Evolutionary conservation across 1,140 invertebrate species (phyloP), one percentile per base, ranked within the genome.

Genomic region (Cherax destructor): DNA sequence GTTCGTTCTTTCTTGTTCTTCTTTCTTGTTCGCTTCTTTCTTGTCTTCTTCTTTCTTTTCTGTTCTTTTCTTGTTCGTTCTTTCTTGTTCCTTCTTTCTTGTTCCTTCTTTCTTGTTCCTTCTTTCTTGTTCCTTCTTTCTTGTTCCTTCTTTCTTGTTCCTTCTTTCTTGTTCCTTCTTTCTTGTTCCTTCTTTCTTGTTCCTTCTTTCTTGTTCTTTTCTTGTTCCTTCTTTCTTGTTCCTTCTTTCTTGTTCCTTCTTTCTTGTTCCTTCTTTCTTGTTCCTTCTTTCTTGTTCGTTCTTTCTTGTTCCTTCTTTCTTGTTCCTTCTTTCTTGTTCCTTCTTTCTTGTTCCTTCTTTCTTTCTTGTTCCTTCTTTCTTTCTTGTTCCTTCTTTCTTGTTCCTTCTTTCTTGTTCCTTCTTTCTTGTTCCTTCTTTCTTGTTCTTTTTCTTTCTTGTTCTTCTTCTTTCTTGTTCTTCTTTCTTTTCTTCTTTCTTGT

Each of bases 371-470:
- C 65, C 65, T 21, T 21, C 65, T 69, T 69, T 21, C 11, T 21
- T 11, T 69, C 65, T 21, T 69, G 11, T 69, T 69, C 65, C 11
- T 69, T 21, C 65, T 69, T 21, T 69, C 21, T 69, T 21, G 21
- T 21, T 13, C 72, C 7, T 77, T 30, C 5, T 30, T 24, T 9
- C 47, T 77, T 69, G 65, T 21, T 76, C 72, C 41, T 30, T 76
- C 72, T 76, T 30, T 76, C 72, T 76, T 30, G n/a, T 30, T 76
- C 72, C 41, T 30, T 76, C 72, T 76, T 30, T 76, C 72, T 76
- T 30, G 24, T 41, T 9, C 74, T 9, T 11, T 77, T 41, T 77
- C 74, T 77, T 41, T 77, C 74, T 77, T 41, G 24, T 41, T 77
- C 74, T 77, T 41, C 47, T 41, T 77, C 74, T 77, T 41, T 77